Percentiles rank a stretch among this genome's conserved stretches.
These are phyloP conservation scores for Petromus typicus DNA, from an alignment of 2,113 vertebrate genomes.

Conservation along the genomic window DNA sequence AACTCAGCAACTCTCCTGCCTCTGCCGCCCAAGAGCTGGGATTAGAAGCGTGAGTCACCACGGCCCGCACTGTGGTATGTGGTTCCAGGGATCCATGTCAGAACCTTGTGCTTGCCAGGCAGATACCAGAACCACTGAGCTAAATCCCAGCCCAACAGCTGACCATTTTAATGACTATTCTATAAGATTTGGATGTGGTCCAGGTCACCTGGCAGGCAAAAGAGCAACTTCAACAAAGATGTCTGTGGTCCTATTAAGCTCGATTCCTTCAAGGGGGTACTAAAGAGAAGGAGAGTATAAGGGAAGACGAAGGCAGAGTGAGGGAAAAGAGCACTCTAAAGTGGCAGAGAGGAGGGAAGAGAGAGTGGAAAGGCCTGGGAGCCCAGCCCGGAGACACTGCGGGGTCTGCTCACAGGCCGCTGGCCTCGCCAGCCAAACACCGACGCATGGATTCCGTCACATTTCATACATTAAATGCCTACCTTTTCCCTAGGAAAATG, in stretches of 20 bases:
- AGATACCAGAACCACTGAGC: too few species aligned
- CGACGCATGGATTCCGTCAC: neutral
- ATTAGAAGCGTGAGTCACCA: too few species aligned
- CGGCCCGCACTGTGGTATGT: too few species aligned
- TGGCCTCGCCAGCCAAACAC: neutral
- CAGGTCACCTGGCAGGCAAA: neutral
- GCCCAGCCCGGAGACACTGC: neutral
- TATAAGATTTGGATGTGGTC: neutral
- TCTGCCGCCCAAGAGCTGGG: too few species aligned
- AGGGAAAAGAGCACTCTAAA: neutral
- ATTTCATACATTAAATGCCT: neutral
- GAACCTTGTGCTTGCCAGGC: too few species aligned
- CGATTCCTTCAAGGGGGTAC: neutral
- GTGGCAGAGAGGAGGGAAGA: neutral
- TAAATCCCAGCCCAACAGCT: too few species aligned
- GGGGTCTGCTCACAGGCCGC: neutral
- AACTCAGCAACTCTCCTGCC: too few species aligned
- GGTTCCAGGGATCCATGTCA: too few species aligned
- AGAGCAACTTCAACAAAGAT: neutral
- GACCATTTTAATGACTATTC: neutral
- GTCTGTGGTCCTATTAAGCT: neutral
- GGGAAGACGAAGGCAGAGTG: neutral
- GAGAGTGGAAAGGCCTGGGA: neutral
- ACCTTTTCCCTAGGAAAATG: conserved; percentile 1
- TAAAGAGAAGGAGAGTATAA: neutral